These are phyloP conservation scores for Lepus americanus DNA, from an alignment of 2,113 vertebrate species.

Conservation along the genomic window DNA sequence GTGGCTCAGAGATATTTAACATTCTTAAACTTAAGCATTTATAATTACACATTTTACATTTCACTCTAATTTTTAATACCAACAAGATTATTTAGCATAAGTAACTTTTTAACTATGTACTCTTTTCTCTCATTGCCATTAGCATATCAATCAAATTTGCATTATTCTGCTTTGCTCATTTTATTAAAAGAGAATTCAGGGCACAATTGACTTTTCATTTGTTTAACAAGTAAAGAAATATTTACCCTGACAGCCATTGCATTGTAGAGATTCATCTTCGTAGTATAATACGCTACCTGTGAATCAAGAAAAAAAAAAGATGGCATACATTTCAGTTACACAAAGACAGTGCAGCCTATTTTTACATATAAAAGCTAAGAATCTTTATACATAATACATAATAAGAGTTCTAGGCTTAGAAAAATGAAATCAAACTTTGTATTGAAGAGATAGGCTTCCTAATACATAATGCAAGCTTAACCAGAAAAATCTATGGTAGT, in stretches of 20 bases:
- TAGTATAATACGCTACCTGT: conserved; percentile 97
- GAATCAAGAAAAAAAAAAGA: conserved; percentile 91
- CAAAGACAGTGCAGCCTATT: conserved; percentile 91
- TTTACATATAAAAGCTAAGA: conserved; percentile 96
- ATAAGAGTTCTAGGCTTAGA: conserved; percentile 91
- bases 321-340: conserved; percentile 92
- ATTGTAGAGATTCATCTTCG: conserved; percentile 99
- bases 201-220: conserved; percentile 95
- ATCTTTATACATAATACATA: conserved; percentile 99
- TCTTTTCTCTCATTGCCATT: conserved; percentile 86
- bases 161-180: conserved; percentile 90
- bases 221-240: conserved; percentile 96
- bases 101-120: conserved; percentile 88
- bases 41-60: conserved; percentile 78
- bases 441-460: conserved; percentile 96
- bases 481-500: conserved; percentile 99
- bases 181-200: conserved; percentile 92
- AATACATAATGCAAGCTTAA: conserved; percentile 98
- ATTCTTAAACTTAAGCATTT: conserved; percentile 76
- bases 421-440: conserved; percentile 92
- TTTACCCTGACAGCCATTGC: conserved; percentile 99
- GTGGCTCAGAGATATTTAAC: conserved; percentile 65
- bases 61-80: conserved; percentile 82
- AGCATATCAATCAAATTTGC: conserved; percentile 90
- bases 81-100: conserved; percentile 79